phyloP scores from a whole-genome alignment of 1,140 invertebrate genomes.

The Sesamia nonagrioides region DNA sequence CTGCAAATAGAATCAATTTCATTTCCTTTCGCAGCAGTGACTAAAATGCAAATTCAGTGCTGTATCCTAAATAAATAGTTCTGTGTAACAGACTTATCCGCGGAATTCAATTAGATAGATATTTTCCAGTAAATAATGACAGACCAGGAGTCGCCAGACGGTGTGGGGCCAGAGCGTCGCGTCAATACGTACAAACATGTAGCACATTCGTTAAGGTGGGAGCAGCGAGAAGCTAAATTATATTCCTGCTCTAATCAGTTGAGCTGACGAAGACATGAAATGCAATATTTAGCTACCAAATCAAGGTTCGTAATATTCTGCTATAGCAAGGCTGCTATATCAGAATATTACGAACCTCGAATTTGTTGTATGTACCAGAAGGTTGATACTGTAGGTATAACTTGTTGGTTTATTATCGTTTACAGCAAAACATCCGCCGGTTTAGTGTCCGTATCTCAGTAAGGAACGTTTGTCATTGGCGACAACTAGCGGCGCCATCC shows the following conservation, averaged over 20 bases:
- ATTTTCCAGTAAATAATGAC: background rate
- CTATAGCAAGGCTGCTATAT: too few relatives aligned
- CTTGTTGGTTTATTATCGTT: slow-evolving; percentile 3
- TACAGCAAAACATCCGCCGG: slow-evolving; percentile 28
- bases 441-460: slow-evolving; percentile 28
- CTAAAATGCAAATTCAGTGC: slow-evolving; percentile 11
- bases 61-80: slow-evolving; percentile 11
- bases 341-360: too few relatives aligned
- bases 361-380: too few relatives aligned
- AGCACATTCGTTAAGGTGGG: background rate
- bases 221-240: slow-evolving; percentile 1
- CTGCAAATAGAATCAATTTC: background rate
- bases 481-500: background rate
- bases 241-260: background rate
- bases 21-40: background rate
- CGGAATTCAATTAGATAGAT: slow-evolving; percentile 16
- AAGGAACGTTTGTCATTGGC: slow-evolving; percentile 53
- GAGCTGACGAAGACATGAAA: background rate
- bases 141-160: background rate
- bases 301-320: background rate
- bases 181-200: background rate
- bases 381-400: background rate
- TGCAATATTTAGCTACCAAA: background rate
- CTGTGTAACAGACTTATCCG: background rate
- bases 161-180: background rate